A percentile compares a stretch with the other conserved stretches of the same genome.
phyloP scores from a whole-genome alignment of 2,888 invertebrate species.

The Balanococcus diminutus region DNA sequence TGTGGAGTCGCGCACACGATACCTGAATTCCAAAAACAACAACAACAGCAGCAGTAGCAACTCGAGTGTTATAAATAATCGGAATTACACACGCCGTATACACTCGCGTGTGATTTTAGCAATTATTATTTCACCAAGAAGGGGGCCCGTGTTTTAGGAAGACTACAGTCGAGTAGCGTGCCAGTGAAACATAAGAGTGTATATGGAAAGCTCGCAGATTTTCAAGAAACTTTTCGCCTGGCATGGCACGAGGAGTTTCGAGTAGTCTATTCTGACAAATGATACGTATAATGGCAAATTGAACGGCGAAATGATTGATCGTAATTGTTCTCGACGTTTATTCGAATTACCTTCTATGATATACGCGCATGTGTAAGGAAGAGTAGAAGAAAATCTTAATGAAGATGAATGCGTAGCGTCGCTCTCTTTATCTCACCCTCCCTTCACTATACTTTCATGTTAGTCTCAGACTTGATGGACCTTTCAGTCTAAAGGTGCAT shows the following conservation, averaged over 20 bases:
- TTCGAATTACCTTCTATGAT: not conserved
- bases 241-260: not conserved
- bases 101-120: not conserved
- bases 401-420: not conserved
- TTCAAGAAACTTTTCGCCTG: no score
- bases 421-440: no score
- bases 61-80: not conserved
- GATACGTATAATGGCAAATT: not conserved
- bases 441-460: no score
- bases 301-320: constrained; percentile 22
- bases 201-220: no score
- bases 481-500: no score
- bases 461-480: no score
- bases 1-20: not conserved
- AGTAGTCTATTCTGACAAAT: no score
- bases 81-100: not conserved
- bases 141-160: not conserved
- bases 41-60: not conserved
- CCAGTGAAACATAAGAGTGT: no score
- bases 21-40: not conserved
- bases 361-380: not conserved
- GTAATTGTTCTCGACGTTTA: not conserved
- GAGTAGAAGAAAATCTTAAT: not conserved
- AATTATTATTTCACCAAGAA: not conserved
- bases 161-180: no score